These are phyloP conservation scores for Pasiphila rectangulata DNA, from an alignment of 2,888 invertebrate genomes.

Conservation along the genomic window DNA sequence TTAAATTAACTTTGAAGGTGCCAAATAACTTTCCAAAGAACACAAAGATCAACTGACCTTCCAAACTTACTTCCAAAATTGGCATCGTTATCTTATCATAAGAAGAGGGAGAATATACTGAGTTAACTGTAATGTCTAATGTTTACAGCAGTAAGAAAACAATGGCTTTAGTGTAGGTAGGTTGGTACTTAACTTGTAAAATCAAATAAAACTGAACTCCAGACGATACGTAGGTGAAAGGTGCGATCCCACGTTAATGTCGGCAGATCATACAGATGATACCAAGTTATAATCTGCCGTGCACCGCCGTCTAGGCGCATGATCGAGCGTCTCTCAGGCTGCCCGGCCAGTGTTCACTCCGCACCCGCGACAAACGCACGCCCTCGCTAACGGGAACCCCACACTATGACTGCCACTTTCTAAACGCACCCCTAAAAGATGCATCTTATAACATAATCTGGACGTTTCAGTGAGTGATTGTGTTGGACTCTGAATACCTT, in stretches of 20 bases:
- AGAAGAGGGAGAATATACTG: too few relatives aligned
- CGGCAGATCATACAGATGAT: constrained; percentile 47
- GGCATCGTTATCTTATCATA: too few relatives aligned
- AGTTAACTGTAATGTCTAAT: too few relatives aligned
- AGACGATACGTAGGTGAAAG: constrained; percentile 20
- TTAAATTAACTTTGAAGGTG: too few relatives aligned
- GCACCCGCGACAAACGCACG: constrained; percentile 47
- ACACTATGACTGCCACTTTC: constrained; percentile 49
- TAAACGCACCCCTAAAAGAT: constrained; percentile 35
- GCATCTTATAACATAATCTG: constrained; percentile 38
- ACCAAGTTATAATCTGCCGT: constrained; percentile 53
- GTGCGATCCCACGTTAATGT: constrained; percentile 14
- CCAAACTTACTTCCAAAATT: too few relatives aligned
- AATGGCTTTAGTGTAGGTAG: not conserved
- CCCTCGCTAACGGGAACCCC: constrained; percentile 20
- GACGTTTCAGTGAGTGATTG: constrained; percentile 14
- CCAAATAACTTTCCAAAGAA: too few relatives aligned
- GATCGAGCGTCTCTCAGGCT: constrained; percentile 55
- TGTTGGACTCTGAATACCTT: constrained; percentile 8
- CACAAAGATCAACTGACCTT: too few relatives aligned
- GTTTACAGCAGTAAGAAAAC: too few relatives aligned
- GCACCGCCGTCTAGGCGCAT: constrained; percentile 60
- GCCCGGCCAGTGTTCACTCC: constrained; percentile 53
- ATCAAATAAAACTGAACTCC: not conserved
- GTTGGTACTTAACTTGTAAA: too few relatives aligned